Evolutionary conservation across 2,888 invertebrate genomes (phyloP), one percentile per base, ranked within the genome.

Genomic region (Drepana falcataria): DNA sequence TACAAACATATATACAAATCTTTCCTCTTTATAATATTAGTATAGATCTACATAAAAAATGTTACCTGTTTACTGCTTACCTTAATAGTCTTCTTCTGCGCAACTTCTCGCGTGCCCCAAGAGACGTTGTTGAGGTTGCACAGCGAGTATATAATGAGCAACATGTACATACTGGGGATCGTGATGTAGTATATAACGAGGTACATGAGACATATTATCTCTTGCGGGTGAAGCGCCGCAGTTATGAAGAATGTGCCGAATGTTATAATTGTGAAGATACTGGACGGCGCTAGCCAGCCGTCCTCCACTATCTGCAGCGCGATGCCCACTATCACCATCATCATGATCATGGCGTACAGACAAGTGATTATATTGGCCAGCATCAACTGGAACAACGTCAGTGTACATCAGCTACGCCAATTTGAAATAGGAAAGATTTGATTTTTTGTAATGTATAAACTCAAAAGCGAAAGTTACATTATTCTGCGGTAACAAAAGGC

Each of bases 91-190:
- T 87, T 87, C 72, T 90, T 89, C 66, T 85, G 84, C 0, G 92
- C 91, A 51, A 93, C 94, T 80, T 98, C 98, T 58, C 98, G 91
- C 0, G 98, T 98, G 3, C 98, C 98, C 98, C 98, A 98, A 1
- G 96, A 95, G 2, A 98, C 96, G 72, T 97, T 96, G 80, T 98
- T 97, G 87, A 98, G 92, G 80, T 98, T 98, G 78, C 97, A 97
- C 35, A 98, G 91, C 0, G 98, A 97, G 79, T 97, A 98, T 55
- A 98, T 95, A 64, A 98, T 95, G 54, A 98, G 92, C 75, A 98
- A 87, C 93, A 98, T 94, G 81, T 98, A 98, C 95, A 98, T 98
- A 63, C 97, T 96, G 0, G 98, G 98, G 53, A 98, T 97, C 4
- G 97, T 96, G 51, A 98, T 94, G 57, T 89, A 90, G 81, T 98